phyloP scores from a whole-genome alignment of 1,140 invertebrate species.

The Drosophila chauvacae region DNA sequence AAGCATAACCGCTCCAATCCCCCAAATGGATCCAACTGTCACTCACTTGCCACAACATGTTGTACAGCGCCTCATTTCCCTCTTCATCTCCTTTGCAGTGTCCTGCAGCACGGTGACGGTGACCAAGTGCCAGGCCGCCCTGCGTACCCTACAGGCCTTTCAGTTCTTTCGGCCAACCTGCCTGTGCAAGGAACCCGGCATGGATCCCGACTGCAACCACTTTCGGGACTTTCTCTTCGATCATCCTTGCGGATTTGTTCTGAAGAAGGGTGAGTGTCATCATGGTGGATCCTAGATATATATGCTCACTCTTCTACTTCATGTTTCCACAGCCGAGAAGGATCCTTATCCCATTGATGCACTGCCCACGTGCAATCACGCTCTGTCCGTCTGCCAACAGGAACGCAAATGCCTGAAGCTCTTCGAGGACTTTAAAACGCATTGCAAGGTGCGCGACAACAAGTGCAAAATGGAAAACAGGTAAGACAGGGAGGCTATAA shows the following conservation, averaged over 20 bases:
- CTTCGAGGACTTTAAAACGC: slow-evolving; percentile 92
- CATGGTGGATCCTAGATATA: no score
- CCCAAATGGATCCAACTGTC: slow-evolving; percentile 37
- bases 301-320: accelerated
- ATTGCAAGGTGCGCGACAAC: slow-evolving; percentile 92
- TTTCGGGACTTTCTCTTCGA: slow-evolving; percentile 96
- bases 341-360: slow-evolving; percentile 94
- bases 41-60: slow-evolving; percentile 40
- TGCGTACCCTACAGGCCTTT: slow-evolving; percentile 94
- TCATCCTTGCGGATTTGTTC: slow-evolving; percentile 94
- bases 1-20: slow-evolving; percentile 50
- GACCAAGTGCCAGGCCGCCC: slow-evolving; percentile 94
- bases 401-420: slow-evolving; percentile 91
- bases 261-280: slow-evolving; percentile 91
- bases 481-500: slow-evolving; percentile 85
- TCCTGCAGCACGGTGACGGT: slow-evolving; percentile 96
- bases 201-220: slow-evolving; percentile 95
- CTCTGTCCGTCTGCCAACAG: slow-evolving; percentile 91
- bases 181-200: slow-evolving; percentile 93
- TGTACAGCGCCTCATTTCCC: slow-evolving; percentile 2
- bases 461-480: slow-evolving; percentile 94
- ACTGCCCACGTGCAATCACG: slow-evolving; percentile 94
- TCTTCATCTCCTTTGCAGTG: slow-evolving; percentile 88
- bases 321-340: slow-evolving; percentile 88
- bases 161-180: slow-evolving; percentile 96